Percentiles rank a stretch among this genome's conserved stretches.
phyloP scores from a whole-genome alignment of 1,140 invertebrate genomes.

The Drosophila lowei region DNA sequence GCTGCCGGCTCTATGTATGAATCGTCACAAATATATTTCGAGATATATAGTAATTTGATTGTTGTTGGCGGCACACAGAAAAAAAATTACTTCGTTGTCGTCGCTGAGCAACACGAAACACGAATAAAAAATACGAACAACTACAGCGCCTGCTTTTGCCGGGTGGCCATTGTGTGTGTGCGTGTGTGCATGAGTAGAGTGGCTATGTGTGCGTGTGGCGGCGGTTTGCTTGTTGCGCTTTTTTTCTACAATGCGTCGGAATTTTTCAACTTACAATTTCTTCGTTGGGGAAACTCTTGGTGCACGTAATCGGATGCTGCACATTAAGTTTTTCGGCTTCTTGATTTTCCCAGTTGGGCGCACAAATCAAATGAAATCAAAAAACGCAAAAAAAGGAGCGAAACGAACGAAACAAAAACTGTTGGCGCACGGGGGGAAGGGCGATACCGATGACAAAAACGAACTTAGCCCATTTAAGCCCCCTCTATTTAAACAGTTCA shows the following conservation, averaged over 20 bases:
- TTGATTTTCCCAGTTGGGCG: slow-evolving; percentile 20
- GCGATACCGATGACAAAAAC: not conserved
- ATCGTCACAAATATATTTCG: slow-evolving; percentile 1
- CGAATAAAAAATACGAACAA: slow-evolving; percentile 26
- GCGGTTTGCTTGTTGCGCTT: slow-evolving; percentile 44
- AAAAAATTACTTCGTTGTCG: slow-evolving; percentile 31
- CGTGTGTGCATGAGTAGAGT: slow-evolving; percentile 11
- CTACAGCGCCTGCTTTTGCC: slow-evolving; percentile 44
- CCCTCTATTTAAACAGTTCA: too few relatives aligned
- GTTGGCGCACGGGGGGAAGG: slow-evolving; percentile 6
- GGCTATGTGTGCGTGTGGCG: slow-evolving; percentile 8
- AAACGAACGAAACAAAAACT: slow-evolving; percentile 51
- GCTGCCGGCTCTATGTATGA: slow-evolving; percentile 9
- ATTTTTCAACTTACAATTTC: slow-evolving; percentile 44
- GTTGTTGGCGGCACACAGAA: slow-evolving; percentile 22
- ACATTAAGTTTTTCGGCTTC: not conserved
- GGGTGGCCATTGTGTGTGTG: slow-evolving; percentile 29
- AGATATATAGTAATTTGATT: slow-evolving; percentile 17
- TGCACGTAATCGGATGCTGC: slow-evolving; percentile 8
- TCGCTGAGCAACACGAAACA: slow-evolving; percentile 41
- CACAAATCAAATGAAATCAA: slow-evolving; percentile 44
- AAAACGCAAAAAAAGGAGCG: slow-evolving; percentile 53
- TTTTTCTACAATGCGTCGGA: slow-evolving; percentile 33
- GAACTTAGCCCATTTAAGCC: too few relatives aligned
- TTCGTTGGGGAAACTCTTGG: slow-evolving; percentile 12